A percentile compares a stretch with the other conserved stretches of the same genome.
Conservation (phyloP, 2,113 vertebrate species). For the Bubo blakistoni region DNA sequence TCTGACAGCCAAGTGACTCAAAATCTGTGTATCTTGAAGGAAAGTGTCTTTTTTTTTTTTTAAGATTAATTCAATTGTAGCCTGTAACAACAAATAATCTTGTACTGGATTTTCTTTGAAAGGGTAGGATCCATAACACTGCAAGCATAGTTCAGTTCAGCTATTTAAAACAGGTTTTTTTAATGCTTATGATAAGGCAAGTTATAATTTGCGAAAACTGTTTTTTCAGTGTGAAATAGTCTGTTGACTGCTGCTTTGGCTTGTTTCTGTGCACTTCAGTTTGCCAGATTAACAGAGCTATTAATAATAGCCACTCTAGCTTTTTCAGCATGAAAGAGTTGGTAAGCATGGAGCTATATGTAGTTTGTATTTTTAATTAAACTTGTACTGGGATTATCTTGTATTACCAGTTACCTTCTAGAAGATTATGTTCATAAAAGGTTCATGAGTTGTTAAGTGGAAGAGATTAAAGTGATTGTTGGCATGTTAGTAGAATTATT, state of each 20-base stretch:
- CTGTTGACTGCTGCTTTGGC: constrained; percentile 14
- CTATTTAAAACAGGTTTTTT: neutral
- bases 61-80: neutral
- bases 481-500: constrained; percentile 30
- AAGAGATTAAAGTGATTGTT: constrained; percentile 57
- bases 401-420: constrained; percentile 50
- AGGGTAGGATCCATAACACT: neutral
- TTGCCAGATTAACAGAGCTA: constrained; percentile 53
- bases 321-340: constrained; percentile 27
- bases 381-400: constrained; percentile 62
- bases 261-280: constrained; percentile 37
- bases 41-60: neutral
- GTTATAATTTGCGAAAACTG: constrained; percentile 32
- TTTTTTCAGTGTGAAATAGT: constrained; percentile 27
- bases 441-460: constrained; percentile 55
- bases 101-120: neutral
- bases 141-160: constrained; percentile 1
- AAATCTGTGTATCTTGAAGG: constrained; percentile 13
- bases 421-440: constrained; percentile 61
- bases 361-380: constrained; percentile 66
- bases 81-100: neutral
- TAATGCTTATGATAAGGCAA: constrained; percentile 8
- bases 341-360: constrained; percentile 28
- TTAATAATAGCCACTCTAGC: constrained; percentile 45
- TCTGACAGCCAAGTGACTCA: constrained; percentile 31